A percentile compares a stretch with the other conserved stretches of the same genome.
phyloP scores from a whole-genome alignment of 1,140 invertebrate genomes.

The Pseudomyrmex flavicornis region DNA sequence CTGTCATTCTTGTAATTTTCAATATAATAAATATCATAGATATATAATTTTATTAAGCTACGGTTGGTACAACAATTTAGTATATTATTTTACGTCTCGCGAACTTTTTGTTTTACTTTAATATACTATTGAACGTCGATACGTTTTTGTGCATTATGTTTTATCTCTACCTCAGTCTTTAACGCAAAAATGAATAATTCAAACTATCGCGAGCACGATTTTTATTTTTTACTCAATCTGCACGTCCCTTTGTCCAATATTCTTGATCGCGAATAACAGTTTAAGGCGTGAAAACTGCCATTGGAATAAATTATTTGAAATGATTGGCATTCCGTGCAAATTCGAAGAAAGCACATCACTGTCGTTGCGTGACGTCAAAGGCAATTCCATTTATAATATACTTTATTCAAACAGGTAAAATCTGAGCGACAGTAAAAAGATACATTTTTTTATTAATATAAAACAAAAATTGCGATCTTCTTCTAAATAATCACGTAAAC shows the following conservation, averaged over 20 bases:
- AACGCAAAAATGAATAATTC: slow-evolving; percentile 5
- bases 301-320: background rate
- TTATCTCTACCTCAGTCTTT: background rate
- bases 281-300: background rate
- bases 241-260: background rate
- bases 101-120: background rate
- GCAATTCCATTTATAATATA: background rate
- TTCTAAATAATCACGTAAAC: background rate
- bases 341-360: background rate
- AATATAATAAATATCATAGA: background rate
- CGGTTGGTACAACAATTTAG: background rate
- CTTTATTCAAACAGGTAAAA: background rate
- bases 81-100: background rate
- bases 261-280: background rate
- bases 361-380: background rate
- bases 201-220: background rate
- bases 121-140: background rate
- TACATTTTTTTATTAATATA: background rate
- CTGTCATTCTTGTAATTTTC: background rate
- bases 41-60: background rate
- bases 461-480: background rate
- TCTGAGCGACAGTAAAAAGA: background rate
- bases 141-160: background rate
- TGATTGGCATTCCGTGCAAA: slow-evolving; percentile 10
- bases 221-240: background rate